phyloP scores from a whole-genome alignment of 35 echinoderm and acorn worm genomes.

The Apostichopus californicus region DNA sequence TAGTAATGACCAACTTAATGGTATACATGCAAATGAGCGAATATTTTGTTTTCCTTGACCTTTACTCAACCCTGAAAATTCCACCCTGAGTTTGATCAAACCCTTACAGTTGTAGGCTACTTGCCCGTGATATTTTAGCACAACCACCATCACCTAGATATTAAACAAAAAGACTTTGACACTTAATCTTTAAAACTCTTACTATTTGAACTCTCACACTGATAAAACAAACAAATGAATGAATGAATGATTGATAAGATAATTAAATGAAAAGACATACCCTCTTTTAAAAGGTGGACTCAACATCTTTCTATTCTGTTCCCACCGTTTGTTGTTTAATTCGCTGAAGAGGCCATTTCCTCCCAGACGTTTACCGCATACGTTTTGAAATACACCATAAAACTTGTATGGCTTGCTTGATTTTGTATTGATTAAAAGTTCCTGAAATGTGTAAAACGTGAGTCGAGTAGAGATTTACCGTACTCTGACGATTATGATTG shows the following conservation, averaged over 20 bases:
- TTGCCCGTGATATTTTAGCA: too few species aligned
- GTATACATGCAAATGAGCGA: too few species aligned
- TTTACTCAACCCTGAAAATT: too few species aligned
- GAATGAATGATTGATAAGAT: neutral
- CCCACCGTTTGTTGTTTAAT: neutral
- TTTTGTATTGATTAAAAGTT: conserved; percentile 28
- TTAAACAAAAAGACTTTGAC: neutral
- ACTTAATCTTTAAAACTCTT: neutral
- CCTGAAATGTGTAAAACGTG: neutral
- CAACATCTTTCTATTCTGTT: neutral
- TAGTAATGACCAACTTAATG: too few species aligned
- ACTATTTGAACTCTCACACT: neutral
- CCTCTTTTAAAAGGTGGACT: conserved; percentile 13
- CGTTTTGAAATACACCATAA: conserved; percentile 1
- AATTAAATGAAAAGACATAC: neutral
- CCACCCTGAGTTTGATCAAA: too few species aligned
- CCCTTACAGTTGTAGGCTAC: too few species aligned
- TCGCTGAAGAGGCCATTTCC: conserved; percentile 1
- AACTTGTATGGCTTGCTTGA: neutral
- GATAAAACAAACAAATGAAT: neutral
- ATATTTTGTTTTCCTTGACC: too few species aligned
- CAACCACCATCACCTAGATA: neutral
- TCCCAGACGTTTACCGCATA: neutral
- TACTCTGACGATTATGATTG: neutral
- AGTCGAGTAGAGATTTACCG: neutral